Evolutionary conservation across 2,113 vertebrate species (phyloP), one percentile per base, ranked within the genome.

Genomic region (Gobiocypris rarus): DNA sequence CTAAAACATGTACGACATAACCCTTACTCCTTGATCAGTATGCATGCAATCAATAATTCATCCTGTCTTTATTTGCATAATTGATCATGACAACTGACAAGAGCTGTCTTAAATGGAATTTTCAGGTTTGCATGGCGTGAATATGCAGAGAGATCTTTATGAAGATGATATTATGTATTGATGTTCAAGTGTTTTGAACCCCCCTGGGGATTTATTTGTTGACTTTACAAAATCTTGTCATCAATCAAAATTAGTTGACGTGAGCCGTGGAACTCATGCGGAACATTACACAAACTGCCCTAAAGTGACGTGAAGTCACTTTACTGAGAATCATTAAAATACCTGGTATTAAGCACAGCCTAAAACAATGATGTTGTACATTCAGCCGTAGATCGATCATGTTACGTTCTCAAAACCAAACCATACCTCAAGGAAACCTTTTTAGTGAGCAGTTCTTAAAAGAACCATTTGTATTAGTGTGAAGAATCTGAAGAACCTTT

Each of bases 41-140:
- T 69, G 38, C 5, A 5, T 43, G 17, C 17, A 38, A 76, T 76
- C 61, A 82, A 70, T 82, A 45, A 76, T 76, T 76, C 41, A 86
- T 50, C 38, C 11, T n/a, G 31, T 31, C 48, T 70, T 82, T 34
- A 75, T 83, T 75, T 83, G 43, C 70, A 83, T 83, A 83, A 83
- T 75, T 63, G 54, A 83, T 50, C 7, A 50, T 74, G 38, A 63
- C 17, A 63, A 83, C 82, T n/a, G 45, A 45, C 28, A 1, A 63
- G 58, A 34, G 17, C 69, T 83, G 69, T 74, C 70, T 75, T 75
- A 61, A 61, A 45, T 63, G 41, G 11, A 63, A 73, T 83, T 83
- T 63, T 75, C n/a, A 75, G 19, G 56, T 73, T 75, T 83, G 81
- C 41, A 83, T 75, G 70, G 19, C 50, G 67, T 71, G 22, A 82